These are phyloP conservation scores for Lasioglossum marginatum DNA, from an alignment of 2,888 invertebrate genomes.

Conservation along the genomic window DNA sequence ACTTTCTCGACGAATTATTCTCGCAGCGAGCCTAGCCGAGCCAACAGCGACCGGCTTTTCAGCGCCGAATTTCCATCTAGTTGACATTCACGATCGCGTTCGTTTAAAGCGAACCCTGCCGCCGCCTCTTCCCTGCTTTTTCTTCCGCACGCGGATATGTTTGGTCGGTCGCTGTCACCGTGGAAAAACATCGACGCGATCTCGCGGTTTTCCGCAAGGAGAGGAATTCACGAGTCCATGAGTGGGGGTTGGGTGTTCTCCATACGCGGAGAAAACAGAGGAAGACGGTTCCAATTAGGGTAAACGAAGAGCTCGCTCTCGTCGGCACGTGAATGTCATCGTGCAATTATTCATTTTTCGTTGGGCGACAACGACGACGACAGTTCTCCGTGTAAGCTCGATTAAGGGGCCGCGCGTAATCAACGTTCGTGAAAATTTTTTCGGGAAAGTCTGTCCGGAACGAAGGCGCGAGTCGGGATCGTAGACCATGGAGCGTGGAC, in stretches of 20 bases:
- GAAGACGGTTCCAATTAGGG: constrained; percentile 40
- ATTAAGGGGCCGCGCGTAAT: constrained; percentile 40
- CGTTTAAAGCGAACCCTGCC: background rate
- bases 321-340: background rate
- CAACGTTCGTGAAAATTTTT: constrained; percentile 28
- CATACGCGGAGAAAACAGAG: background rate
- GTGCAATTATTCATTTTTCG: constrained; percentile 26
- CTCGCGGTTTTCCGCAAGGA: background rate
- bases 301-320: background rate
- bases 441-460: background rate
- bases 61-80: background rate
- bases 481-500: background rate
- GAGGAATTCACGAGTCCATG: background rate
- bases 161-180: background rate
- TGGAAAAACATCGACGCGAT: background rate
- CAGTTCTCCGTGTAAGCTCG: background rate
- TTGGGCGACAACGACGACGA: background rate
- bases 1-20: constrained; percentile 14
- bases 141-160: background rate
- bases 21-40: background rate
- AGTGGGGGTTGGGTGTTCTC: background rate
- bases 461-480: background rate
- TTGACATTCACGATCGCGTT: constrained; percentile 31
- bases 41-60: constrained; percentile 8
- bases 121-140: background rate